Base-by-base conservation (phyloP, 1,140 invertebrate species). In the Bombus ignitus region DNA sequence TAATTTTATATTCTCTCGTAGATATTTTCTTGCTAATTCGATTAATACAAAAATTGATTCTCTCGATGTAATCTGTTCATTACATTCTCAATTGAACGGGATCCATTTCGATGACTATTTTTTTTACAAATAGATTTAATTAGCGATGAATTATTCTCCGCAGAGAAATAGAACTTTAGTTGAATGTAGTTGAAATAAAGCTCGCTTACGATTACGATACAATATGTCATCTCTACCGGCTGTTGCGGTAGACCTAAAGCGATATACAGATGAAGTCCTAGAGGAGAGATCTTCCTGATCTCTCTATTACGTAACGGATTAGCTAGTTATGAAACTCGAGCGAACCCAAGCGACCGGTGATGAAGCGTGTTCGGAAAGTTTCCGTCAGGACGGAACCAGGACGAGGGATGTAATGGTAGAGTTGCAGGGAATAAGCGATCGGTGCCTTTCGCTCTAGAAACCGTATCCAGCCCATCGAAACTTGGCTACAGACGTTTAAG, bases 301-400 rank as follows among this genome's bases (percentile, higher is more conserved):
- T 93, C 93, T 93, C 91, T 93, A 94, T 94, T 94, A 94, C 92
- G 87, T 88, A 87, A 81, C 83, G 92, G 94, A 94, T 94, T 94
- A 94, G 92, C 92, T 93, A 92, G 92, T 93, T 94, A 93, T 93
- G 92, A 93, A 94, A 93, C 93, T 94, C 91, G 84, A 90, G 74
- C 86, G 80, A 76, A 88, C 88, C 82, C 87, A 77, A 86, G 80
- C 83, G 91, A 92, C 88, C 90, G 84, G 87, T 91, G 93, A 93
- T 91, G 90, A 94, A 93, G 90, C 91, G 87, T 87, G 88, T 91
- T 91, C 83, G 76, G 83, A 91, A 91, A 92, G 85, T 91, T 92
- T 91, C 81, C 73, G 68, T 81, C 70, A 83, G 90, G 73, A 88
- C 44, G 79, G 84, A 76, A 83, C 87, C 65, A 76, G 85, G 81